phyloP scores from a whole-genome alignment of 2,888 invertebrate genomes.

The Rhingia campestris region DNA sequence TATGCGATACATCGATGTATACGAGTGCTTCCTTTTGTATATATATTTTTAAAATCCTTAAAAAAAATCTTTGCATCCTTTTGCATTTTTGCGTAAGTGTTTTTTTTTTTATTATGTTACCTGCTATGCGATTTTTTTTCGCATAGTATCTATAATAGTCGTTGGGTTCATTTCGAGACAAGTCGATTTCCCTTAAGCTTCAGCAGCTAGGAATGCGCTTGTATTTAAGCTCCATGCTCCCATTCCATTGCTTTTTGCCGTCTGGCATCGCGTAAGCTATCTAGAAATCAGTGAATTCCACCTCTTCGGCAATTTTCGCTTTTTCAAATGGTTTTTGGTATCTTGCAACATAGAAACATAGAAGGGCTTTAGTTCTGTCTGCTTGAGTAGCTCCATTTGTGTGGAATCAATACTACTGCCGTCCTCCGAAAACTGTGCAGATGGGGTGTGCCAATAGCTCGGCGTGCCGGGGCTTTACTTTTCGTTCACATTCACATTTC shows the following conservation, averaged over 20 bases:
- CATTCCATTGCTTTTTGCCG: constrained; percentile 38
- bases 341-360: constrained; percentile 37
- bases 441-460: not conserved
- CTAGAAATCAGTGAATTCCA: constrained; percentile 61
- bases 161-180: constrained; percentile 39
- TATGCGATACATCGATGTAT: constrained; percentile 23
- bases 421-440: not conserved
- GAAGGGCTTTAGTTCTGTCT: constrained; percentile 43
- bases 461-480: not conserved
- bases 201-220: constrained; percentile 35
- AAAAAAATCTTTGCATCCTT: constrained; percentile 45
- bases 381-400: constrained; percentile 52
- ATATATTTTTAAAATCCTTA: constrained; percentile 43
- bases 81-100: constrained; percentile 13
- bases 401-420: constrained; percentile 37
- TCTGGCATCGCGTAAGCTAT: constrained; percentile 49
- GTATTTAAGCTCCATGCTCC: constrained; percentile 19
- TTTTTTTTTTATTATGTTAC: constrained; percentile 15
- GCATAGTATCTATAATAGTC: constrained; percentile 9
- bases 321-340: constrained; percentile 48
- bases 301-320: constrained; percentile 45
- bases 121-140: not conserved
- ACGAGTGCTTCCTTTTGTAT: constrained; percentile 10
- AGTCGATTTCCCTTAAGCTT: constrained; percentile 38
- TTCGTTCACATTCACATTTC: constrained; percentile 20